Evolutionary conservation across 35 echinoderm and acorn worm species (phyloP).

Genomic region (Diadema setosum): DNA sequence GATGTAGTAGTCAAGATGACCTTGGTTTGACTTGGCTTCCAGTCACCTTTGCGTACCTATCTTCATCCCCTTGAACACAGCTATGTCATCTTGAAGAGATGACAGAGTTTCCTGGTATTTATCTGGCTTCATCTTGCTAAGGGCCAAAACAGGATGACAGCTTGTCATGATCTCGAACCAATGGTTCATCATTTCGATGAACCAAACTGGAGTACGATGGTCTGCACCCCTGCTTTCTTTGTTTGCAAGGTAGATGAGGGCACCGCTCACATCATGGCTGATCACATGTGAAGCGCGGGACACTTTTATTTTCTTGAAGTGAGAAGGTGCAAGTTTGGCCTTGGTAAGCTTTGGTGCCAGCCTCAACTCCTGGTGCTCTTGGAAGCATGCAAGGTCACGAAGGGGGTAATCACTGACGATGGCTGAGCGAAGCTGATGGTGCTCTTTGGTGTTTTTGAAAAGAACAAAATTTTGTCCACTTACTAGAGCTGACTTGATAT

Average conservation of each 20-base stretch:
- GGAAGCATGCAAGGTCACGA: conserved; percentile 34
- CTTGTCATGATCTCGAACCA: conserved; percentile 42
- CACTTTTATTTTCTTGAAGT: conserved; percentile 37
- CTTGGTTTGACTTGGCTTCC: conserved; percentile 65
- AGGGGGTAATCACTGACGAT: conserved; percentile 14
- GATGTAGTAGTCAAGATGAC: conserved; percentile 29
- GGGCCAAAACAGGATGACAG: conserved; percentile 19
- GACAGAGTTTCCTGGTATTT: conserved; percentile 22
- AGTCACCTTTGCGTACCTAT: conserved; percentile 11
- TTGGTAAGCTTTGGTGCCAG: conserved; percentile 27
- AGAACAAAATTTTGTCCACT: conserved; percentile 19
- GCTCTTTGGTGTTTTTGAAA: background rate
- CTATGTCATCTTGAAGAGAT: conserved; percentile 37
- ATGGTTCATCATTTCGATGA: conserved; percentile 39
- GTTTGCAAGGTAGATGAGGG: conserved; percentile 4
- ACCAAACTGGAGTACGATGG: conserved; percentile 16
- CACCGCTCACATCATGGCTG: background rate
- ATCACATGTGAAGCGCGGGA: conserved; percentile 9
- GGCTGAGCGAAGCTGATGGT: background rate
- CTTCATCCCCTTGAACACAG: conserved; percentile 32
- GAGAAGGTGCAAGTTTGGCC: background rate
- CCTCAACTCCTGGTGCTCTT: conserved; percentile 11
- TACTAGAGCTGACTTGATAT: background rate
- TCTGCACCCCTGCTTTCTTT: background rate
- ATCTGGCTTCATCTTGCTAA: conserved; percentile 17